Conservation (phyloP, 2,888 invertebrate genomes). For the Phaonia tiefii region DNA sequence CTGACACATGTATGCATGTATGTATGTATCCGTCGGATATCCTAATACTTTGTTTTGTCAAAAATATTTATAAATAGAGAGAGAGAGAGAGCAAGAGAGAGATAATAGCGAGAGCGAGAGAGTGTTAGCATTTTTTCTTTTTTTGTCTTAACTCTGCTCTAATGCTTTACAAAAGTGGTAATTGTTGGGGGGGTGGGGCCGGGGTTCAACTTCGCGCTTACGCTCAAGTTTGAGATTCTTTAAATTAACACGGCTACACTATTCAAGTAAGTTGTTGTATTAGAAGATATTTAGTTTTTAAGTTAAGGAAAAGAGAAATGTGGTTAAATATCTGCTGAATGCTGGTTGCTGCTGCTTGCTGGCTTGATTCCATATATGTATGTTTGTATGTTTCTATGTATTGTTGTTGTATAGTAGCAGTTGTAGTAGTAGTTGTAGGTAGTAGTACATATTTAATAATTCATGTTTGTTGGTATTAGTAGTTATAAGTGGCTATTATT, state of each 20-base stretch:
- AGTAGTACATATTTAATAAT: slow-evolving; percentile 18
- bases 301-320: slow-evolving; percentile 55
- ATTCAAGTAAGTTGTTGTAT: not conserved
- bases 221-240: slow-evolving; percentile 23
- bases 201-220: slow-evolving; percentile 16
- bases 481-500: slow-evolving; percentile 6
- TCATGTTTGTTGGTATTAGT: slow-evolving; percentile 14
- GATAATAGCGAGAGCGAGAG: no score
- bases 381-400: no score
- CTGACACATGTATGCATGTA: no score
- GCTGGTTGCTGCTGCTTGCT: slow-evolving; percentile 34
- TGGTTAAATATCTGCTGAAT: slow-evolving; percentile 51
- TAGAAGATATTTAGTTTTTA: no score
- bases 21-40: no score
- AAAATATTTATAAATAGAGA: slow-evolving; percentile 56
- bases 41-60: slow-evolving; percentile 68
- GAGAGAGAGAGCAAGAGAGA: no score
- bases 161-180: no score
- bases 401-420: slow-evolving; percentile 14
- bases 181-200: slow-evolving; percentile 9
- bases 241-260: slow-evolving; percentile 57
- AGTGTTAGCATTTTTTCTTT: slow-evolving; percentile 41
- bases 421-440: slow-evolving; percentile 34
- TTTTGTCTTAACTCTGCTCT: slow-evolving; percentile 26
- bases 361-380: slow-evolving; percentile 32